Conservation (phyloP, 64 coral and sea anemone species). For the Astreopora myriophthalma region DNA sequence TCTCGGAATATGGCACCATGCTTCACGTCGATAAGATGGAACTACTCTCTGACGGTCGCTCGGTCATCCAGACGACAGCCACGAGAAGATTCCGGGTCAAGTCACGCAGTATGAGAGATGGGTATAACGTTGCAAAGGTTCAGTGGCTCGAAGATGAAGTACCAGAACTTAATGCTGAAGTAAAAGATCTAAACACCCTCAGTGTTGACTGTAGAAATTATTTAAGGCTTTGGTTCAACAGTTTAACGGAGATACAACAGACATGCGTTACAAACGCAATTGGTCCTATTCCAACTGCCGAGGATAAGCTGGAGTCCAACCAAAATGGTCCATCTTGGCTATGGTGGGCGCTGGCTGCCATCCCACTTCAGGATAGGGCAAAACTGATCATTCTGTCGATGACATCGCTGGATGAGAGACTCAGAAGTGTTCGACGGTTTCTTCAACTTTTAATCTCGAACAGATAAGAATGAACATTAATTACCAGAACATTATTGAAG, state of each 20-base stretch:
- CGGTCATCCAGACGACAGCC: conserved; percentile 83
- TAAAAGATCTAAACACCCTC: conserved; percentile 42
- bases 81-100: conserved; percentile 74
- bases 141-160: conserved; percentile 87
- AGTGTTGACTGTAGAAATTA: conserved; percentile 52
- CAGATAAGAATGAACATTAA: background rate
- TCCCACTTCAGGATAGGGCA: conserved; percentile 81
- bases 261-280: conserved; percentile 80
- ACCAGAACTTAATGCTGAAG: conserved; percentile 30
- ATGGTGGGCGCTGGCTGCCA: conserved; percentile 89
- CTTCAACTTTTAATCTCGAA: conserved; percentile 76
- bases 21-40: conserved; percentile 71
- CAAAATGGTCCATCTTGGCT: conserved; percentile 72
- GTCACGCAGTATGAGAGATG: conserved; percentile 58
- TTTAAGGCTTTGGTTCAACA: conserved; percentile 78
- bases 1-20: conserved; percentile 83
- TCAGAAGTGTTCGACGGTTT: conserved; percentile 79
- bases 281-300: conserved; percentile 55
- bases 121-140: conserved; percentile 79
- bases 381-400: conserved; percentile 92
- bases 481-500: background rate
- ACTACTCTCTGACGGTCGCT: conserved; percentile 83
- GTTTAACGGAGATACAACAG: conserved; percentile 68
- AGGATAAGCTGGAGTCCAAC: background rate
- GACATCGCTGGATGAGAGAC: conserved; percentile 80